These are phyloP conservation scores for Aspidiotus destructor DNA, from an alignment of 2,888 invertebrate genomes.

Conservation along the genomic window DNA sequence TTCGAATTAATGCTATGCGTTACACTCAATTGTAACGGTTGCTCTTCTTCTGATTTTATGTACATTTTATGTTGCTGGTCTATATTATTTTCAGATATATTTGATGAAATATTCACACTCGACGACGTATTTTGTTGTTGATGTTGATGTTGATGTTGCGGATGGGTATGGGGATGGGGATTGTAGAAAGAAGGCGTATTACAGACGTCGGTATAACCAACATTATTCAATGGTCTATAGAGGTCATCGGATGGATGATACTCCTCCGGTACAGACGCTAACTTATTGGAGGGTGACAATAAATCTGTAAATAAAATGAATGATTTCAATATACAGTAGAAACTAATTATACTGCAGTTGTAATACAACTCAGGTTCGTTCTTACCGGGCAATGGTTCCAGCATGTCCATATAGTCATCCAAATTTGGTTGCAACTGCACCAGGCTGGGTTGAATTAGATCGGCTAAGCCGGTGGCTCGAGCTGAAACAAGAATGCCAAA, in stretches of 20 bases:
- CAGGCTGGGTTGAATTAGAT: constrained; percentile 96
- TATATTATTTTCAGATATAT: neutral
- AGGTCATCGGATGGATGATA: constrained; percentile 33
- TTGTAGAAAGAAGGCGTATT: constrained; percentile 14
- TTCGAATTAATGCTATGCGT: neutral
- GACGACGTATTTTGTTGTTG: constrained; percentile 5
- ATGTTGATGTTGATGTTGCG: neutral
- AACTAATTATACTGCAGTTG: neutral
- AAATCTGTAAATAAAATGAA: constrained; percentile 44
- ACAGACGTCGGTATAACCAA: constrained; percentile 24
- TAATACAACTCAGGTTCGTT: neutral
- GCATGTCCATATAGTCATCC: constrained; percentile 87
- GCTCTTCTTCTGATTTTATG: constrained; percentile 22
- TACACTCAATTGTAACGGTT: constrained; percentile 22
- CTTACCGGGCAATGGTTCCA: constrained; percentile 72
- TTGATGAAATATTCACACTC: neutral
- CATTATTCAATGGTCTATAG: constrained; percentile 23
- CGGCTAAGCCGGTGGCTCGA: constrained; percentile 76
- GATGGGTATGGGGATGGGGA: neutral
- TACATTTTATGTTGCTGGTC: constrained; percentile 20
- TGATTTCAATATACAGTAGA: neutral
- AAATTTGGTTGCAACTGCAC: constrained; percentile 93
- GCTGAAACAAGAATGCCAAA: constrained; percentile 47
- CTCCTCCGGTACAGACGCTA: constrained; percentile 55
- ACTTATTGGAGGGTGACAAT: constrained; percentile 47